Base-by-base conservation (phyloP, 2,888 invertebrate species). In the Lydus trimaculatus region DNA sequence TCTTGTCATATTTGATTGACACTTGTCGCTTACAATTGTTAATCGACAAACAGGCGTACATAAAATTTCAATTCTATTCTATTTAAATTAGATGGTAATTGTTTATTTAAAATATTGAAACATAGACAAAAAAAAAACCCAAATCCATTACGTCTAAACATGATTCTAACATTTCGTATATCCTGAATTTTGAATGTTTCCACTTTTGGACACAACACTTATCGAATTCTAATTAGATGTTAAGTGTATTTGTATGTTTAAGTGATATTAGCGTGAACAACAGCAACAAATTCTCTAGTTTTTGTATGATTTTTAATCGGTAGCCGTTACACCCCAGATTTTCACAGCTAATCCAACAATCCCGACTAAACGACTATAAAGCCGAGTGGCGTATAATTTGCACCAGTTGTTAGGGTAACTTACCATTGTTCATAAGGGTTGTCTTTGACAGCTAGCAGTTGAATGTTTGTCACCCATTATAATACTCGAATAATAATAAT, bases 401-500 rank as follows among this genome's bases (percentile, higher is more conserved):
- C 78, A 78, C 74, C 79, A 87, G 73, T 86, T 85, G 73, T 87
- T 88, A 75, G 89, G 89, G 64, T 85, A 74, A 23, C 84, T 79
- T 58, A 85, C 77, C 75, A 77, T 79, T 82, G 80, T 78, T 77
- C 78, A 70, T 75, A 69, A 71, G 76, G 61, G 84, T 82, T 78
- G 82, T 80, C 79, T 82, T 82, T 78, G 84, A 87, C 78, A 86
- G 86, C 74, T 86, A 58, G 58, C 67, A 87, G 79, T 78, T 76
- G 79, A 81, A 80, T 81, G 81, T 82, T 82, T 83, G 82, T 82
- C 80, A 78, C 79, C 64, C 59, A 67, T 64, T 63, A 65, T 43
- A 66, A 65, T 60, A 59, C 60, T 63, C 60, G 60, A 59, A 66
- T 56, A 39, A n/a, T 48, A 65, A 63, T 6, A 63, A 63, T 52